A percentile compares a stretch with the other conserved stretches of the same genome.
Conservation (phyloP, 2,113 vertebrate species). For the Xenopus laevis region DNA sequence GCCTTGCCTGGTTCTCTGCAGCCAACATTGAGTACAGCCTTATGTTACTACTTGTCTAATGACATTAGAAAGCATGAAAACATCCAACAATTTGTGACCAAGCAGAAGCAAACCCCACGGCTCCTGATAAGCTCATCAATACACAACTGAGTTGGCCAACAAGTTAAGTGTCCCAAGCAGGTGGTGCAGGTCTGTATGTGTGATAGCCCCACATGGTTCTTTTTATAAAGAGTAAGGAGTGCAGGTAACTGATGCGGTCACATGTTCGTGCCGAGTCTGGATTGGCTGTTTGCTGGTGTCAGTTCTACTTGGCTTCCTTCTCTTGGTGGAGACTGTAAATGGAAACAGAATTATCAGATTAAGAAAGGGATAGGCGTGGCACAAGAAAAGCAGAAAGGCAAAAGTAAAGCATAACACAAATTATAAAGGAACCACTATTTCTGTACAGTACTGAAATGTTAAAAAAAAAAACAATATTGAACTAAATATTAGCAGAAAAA, state of each 20-base stretch:
- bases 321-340: conserved; percentile 83
- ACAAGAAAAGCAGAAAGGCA: neutral
- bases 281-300: conserved; percentile 96
- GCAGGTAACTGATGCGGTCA: conserved; percentile 57
- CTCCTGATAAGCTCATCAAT: conserved; percentile 20
- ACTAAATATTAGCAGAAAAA: too few species aligned
- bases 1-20: conserved; percentile 4
- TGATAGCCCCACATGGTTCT: conserved; percentile 20
- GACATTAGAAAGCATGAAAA: conserved; percentile 9
- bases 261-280: conserved; percentile 98
- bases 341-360: conserved; percentile 16
- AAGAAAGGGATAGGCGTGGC: too few species aligned
- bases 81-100: conserved; percentile 23
- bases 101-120: conserved; percentile 25
- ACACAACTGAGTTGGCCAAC: conserved; percentile 21
- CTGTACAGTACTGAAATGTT: too few species aligned
- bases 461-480: too few species aligned
- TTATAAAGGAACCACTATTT: too few species aligned
- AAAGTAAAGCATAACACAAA: too few species aligned
- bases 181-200: conserved; percentile 21
- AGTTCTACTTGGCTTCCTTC: conserved; percentile 96
- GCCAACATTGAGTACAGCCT: conserved; percentile 7
- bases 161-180: conserved; percentile 22
- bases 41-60: conserved; percentile 5
- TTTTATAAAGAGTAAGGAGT: conserved; percentile 41